Base-by-base conservation (phyloP, 2,113 vertebrate genomes). In the Okapia johnstoni region DNA sequence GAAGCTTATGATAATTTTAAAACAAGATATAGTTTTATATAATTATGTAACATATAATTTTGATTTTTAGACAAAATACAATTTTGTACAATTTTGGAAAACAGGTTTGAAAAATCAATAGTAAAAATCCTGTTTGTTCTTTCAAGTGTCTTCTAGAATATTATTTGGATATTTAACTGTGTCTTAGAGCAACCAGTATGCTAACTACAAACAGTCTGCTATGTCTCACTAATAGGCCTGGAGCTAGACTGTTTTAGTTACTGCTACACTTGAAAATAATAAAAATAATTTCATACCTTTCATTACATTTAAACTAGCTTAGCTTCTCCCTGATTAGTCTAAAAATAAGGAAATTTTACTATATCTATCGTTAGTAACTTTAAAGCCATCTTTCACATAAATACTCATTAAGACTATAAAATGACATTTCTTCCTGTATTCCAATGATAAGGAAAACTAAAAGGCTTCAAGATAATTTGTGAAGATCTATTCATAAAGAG, bases 241-340 rank as follows among this genome's bases (percentile, higher is more conserved):
- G 4, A 77, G 17, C 92, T 89, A 89, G 46, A 12, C 55, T 92
- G 3, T 36, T 88, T 81, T 70, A 60, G 40, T 76, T 60, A 55
- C 30, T 6, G 13, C 17, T 79, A 23, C 1, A 21, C 88, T 92
- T 88, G 28, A 95, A 95, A 90, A 84, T 79, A 92, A 80, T 85
- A 95, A 96, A 94, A 96, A 89, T 80, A 11, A 95, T 52, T 95
- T 84, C 30, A 55, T 63, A 88, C 7, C 79, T 87, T 90, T 94
- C 17, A 50, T 48, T 94, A 92, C 25, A 87, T 61, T 92, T 21
- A 92, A 92, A 76, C 52, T 66, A 96, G 28, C 30, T 92, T 89
- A 96, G 28, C 25, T 92, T 86, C 36, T 86, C 14, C 12, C n/a
- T 94, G 21, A 93, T 90, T 93, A 85, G 50, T 87, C 30, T 19